Conservation (phyloP, 2,113 vertebrate genomes). For the Donacobius atricapilla region DNA sequence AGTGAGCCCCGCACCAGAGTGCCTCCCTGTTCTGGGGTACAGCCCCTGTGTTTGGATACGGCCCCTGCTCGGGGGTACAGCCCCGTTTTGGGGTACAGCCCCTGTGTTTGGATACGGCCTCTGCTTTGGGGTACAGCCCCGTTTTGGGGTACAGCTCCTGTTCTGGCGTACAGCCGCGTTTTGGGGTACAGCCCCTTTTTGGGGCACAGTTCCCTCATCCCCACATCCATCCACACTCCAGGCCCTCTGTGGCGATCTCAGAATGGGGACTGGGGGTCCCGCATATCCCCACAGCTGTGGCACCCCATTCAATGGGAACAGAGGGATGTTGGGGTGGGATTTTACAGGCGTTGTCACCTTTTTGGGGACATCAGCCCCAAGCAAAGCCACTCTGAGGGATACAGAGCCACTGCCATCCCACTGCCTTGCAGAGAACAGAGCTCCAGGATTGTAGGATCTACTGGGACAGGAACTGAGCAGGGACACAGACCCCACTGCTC, state of each 20-base stretch:
- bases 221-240: neutral
- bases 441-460: neutral
- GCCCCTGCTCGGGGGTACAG: neutral
- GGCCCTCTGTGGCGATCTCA: neutral
- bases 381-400: neutral
- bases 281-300: accelerated
- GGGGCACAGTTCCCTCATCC: neutral
- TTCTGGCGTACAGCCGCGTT: neutral
- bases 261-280: accelerated
- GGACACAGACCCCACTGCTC: neutral
- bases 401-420: neutral
- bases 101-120: neutral
- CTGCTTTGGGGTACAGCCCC: accelerated
- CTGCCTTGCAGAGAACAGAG: neutral
- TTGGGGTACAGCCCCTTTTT: neutral
- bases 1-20: too few relatives aligned
- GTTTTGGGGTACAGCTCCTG: too few relatives aligned
- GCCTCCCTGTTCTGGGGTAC: too few relatives aligned
- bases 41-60: too few relatives aligned
- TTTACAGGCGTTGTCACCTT: neutral
- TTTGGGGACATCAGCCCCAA: accelerated
- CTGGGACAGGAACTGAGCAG: neutral
- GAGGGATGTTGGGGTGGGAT: accelerated
- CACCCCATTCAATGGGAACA: accelerated
- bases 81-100: accelerated